Evolutionary conservation across 1,140 invertebrate genomes (phyloP), one percentile per base, ranked within the genome.

Genomic region (Drosophila tsacasi): DNA sequence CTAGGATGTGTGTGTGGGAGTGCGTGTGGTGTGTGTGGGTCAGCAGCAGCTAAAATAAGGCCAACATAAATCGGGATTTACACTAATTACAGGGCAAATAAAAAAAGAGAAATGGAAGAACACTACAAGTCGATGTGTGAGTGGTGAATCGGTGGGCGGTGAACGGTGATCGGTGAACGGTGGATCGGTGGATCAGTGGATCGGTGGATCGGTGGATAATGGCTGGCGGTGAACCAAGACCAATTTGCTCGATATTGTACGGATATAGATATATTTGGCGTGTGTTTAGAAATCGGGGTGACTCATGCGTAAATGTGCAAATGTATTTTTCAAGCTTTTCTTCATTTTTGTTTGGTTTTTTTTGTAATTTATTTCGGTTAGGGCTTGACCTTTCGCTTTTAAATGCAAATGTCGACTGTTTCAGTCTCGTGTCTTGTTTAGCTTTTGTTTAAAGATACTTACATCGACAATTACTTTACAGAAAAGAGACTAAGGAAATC

Each of bases 261-360:
- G 27, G n/a, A 68, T 52, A 69, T 49, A 59, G 57, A 47, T 83
- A 64, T 72, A 57, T 77, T 55, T 73, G 46, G 75, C 71, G 75
- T 77, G 76, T 83, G 76, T 62, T 76, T 83, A 81, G 57, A 85
- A 84, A 81, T 87, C 80, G 81, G 91, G 91, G 87, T 92, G 91
- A 91, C 91, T 92, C 91, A 92, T 92, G 91, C 91, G 84, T 92
- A 85, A 91, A 84, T 92, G 91, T 92, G 91, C 91, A 92, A 92
- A 92, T 92, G 92, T 92, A 92, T 92, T 92, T 92, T 92, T 92
- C 91, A 92, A 92, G 91, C 86, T 83, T 72, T 71, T 55, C 67
- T 65, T 63, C 39, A 23, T 55, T 55, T 37, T 60, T 79, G 40
- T 23, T 71, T 59, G 57, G 72, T 75, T 60, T 46, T 76, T 75